phyloP scores from a whole-genome alignment of 2,888 invertebrate genomes.

The Ormyrus thymus region DNA sequence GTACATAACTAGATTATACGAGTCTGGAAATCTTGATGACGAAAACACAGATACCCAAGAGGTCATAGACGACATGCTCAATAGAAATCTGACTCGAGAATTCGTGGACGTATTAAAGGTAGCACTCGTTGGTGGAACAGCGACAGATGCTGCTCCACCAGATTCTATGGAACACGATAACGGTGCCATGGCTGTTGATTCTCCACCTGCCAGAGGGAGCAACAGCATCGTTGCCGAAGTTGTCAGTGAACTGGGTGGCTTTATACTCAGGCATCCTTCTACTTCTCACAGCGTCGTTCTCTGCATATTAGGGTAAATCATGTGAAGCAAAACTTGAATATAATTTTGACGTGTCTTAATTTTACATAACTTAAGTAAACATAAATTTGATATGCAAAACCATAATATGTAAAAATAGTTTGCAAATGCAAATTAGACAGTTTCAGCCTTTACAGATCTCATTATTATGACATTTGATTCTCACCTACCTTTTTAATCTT shows the following conservation, averaged over 20 bases:
- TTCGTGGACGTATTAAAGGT: conserved; percentile 89
- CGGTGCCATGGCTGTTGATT: conserved; percentile 83
- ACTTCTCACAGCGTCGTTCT: conserved; percentile 81
- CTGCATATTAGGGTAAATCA: conserved; percentile 78
- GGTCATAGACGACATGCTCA: conserved; percentile 89
- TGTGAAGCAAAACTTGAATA: too few species aligned
- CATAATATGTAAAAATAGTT: too few species aligned
- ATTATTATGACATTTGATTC: too few species aligned
- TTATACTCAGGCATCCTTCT: conserved; percentile 81
- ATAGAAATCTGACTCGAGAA: conserved; percentile 90
- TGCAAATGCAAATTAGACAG: not conserved
- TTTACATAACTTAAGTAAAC: not conserved
- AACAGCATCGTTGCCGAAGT: conserved; percentile 80
- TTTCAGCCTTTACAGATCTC: not conserved
- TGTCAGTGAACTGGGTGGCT: conserved; percentile 87
- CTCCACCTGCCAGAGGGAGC: conserved; percentile 74
- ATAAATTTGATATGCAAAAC: not conserved
- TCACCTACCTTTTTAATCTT: too few species aligned
- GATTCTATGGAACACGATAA: conserved; percentile 82
- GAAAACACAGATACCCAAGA: conserved; percentile 86
- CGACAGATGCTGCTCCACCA: conserved; percentile 76
- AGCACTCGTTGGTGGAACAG: conserved; percentile 83
- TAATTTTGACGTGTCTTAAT: conserved; percentile 31
- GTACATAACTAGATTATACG: conserved; percentile 85
- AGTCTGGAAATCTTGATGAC: conserved; percentile 85